Evolutionary conservation across 2,888 invertebrate species (phyloP).

Genomic region (Coremacera marginata): DNA sequence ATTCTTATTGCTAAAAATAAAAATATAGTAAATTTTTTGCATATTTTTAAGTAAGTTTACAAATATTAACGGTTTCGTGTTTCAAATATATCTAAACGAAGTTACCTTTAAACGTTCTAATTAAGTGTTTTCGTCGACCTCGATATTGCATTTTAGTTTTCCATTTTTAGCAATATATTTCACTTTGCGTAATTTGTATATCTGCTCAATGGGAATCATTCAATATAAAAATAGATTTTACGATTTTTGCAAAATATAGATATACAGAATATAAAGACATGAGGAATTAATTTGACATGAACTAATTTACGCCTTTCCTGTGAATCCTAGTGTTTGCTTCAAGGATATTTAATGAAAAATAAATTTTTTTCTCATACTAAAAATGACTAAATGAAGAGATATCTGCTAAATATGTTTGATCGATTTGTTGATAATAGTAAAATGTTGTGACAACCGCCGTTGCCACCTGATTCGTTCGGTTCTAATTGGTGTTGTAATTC

Average conservation of each 20-base stretch:
- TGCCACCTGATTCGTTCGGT: conserved; percentile 15
- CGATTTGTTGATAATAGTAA: conserved; percentile 24
- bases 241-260: conserved; percentile 12
- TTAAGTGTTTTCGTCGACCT: not conserved
- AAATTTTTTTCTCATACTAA: not conserved
- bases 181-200: conserved; percentile 66
- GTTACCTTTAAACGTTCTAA: not conserved
- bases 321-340: not conserved
- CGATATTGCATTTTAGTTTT: conserved; percentile 52
- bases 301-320: not conserved
- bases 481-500: not conserved
- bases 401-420: conserved; percentile 13
- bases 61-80: not conserved
- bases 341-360: not conserved
- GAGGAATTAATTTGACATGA: not conserved
- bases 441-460: conserved; percentile 10
- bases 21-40: conserved; percentile 20
- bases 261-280: not conserved
- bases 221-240: conserved; percentile 32
- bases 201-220: conserved; percentile 11
- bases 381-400: not conserved
- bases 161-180: conserved; percentile 61
- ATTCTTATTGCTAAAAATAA: conserved; percentile 36
- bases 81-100: not conserved
- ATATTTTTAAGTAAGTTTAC: conserved; percentile 28